Conservation (phyloP, 2,888 invertebrate genomes). For the Phytoseiulus persimilis region DNA sequence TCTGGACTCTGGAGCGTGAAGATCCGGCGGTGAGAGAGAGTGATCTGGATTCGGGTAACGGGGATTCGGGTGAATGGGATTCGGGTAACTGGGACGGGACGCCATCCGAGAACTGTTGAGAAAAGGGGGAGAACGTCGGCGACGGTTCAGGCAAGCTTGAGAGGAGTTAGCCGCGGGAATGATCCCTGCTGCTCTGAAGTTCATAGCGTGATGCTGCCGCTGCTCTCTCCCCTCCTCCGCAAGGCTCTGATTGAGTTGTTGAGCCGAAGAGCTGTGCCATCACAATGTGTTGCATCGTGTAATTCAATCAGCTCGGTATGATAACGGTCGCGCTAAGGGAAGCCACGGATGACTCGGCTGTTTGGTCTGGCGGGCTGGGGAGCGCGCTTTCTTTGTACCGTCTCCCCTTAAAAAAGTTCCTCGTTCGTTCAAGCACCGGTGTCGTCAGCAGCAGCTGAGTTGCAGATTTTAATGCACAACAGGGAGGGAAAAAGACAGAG, state of each 20-base stretch:
- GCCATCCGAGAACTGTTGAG: too few species aligned
- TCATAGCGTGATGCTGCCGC: neutral
- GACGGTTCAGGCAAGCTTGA: too few species aligned
- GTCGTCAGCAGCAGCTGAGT: conserved; percentile 5
- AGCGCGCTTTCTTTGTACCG: neutral
- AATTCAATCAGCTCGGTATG: neutral
- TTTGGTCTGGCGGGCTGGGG: neutral
- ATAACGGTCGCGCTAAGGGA: neutral
- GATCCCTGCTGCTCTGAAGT: neutral
- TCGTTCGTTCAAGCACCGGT: neutral
- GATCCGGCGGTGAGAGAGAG: too few species aligned
- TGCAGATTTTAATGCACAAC: neutral
- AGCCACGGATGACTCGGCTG: neutral
- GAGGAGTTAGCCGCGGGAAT: neutral
- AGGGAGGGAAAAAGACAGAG: neutral
- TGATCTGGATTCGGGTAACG: too few species aligned
- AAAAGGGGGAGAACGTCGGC: too few species aligned
- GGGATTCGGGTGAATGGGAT: too few species aligned
- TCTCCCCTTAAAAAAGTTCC: neutral
- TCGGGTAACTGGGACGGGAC: too few species aligned
- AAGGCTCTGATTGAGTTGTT: neutral
- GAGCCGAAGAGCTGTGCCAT: neutral
- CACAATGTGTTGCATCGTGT: neutral
- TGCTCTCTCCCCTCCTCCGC: neutral
- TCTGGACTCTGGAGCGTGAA: too few species aligned